Evolutionary conservation across 2,113 vertebrate species (phyloP).

Genomic region (Myiozetetes cayanensis): DNA sequence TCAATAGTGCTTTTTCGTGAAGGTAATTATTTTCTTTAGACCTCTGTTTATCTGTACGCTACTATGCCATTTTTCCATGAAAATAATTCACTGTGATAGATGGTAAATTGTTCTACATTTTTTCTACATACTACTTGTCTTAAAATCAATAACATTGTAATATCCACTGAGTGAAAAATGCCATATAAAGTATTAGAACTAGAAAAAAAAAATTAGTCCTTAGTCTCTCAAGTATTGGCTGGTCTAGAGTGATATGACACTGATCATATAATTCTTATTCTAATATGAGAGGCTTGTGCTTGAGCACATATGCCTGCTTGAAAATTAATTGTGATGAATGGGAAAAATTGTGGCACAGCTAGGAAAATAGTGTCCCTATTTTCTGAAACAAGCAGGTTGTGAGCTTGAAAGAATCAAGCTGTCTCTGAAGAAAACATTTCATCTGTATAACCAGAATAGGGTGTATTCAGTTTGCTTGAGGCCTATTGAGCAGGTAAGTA

Average conservation of each 20-base stretch:
- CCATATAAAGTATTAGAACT: not conserved
- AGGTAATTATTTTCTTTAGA: not conserved
- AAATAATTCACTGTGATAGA: not conserved
- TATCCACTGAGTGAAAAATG: not conserved
- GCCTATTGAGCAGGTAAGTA: not conserved
- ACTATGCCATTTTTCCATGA: not conserved
- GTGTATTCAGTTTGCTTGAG: not conserved
- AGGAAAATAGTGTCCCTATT: not conserved
- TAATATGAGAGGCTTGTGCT: not conserved
- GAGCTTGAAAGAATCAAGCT: not conserved
- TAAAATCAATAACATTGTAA: not conserved
- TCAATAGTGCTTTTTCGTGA: not conserved
- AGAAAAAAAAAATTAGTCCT: not conserved
- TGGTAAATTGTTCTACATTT: not conserved
- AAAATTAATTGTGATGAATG: not conserved
- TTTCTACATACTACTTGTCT: not conserved
- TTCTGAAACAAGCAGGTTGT: not conserved
- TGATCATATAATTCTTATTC: not conserved
- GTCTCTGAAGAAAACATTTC: not conserved
- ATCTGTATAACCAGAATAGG: not conserved
- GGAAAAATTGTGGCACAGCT: not conserved
- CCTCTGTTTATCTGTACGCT: not conserved
- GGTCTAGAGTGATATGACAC: not conserved
- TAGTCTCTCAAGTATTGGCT: not conserved
- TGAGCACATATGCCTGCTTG: not conserved